These are phyloP conservation scores for Fissipunctia ypsillon DNA, from an alignment of 2,888 invertebrate species.

Conservation along the genomic window DNA sequence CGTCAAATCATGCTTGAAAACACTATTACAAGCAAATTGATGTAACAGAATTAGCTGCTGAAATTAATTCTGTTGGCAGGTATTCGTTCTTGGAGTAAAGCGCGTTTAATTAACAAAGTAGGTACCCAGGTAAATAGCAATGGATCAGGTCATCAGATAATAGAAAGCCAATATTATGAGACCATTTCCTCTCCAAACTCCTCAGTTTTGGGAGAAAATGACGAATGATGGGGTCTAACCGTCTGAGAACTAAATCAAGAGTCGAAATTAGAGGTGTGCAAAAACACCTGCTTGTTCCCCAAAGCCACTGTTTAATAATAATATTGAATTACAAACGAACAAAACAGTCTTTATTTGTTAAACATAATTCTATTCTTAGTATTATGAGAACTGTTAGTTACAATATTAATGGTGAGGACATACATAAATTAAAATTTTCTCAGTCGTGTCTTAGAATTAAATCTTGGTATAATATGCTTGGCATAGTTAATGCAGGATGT, in stretches of 20 bases:
- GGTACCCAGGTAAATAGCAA: not conserved
- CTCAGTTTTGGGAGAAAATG: too few species aligned
- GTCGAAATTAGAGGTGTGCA: not conserved
- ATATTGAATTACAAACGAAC: not conserved
- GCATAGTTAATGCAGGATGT: not conserved
- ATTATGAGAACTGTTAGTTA: not conserved
- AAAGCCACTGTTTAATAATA: not conserved
- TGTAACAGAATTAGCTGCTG: constrained; percentile 49
- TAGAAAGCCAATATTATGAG: not conserved
- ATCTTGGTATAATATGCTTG: constrained; percentile 10
- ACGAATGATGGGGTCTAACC: too few species aligned
- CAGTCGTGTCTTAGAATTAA: constrained; percentile 18
- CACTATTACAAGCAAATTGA: constrained; percentile 44
- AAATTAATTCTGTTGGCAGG: constrained; percentile 3
- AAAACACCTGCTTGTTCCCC: not conserved
- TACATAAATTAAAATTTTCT: not conserved
- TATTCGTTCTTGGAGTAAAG: constrained; percentile 4
- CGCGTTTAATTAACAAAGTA: constrained; percentile 3
- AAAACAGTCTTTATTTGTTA: not conserved
- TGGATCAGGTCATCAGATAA: not conserved
- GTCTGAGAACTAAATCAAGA: not conserved
- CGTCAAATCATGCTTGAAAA: constrained; percentile 62
- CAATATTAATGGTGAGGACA: not conserved
- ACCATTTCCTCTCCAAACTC: not conserved
- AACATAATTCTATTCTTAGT: not conserved